Conservation (phyloP, 2,113 vertebrate species). For the Amphilophus citrinellus region DNA sequence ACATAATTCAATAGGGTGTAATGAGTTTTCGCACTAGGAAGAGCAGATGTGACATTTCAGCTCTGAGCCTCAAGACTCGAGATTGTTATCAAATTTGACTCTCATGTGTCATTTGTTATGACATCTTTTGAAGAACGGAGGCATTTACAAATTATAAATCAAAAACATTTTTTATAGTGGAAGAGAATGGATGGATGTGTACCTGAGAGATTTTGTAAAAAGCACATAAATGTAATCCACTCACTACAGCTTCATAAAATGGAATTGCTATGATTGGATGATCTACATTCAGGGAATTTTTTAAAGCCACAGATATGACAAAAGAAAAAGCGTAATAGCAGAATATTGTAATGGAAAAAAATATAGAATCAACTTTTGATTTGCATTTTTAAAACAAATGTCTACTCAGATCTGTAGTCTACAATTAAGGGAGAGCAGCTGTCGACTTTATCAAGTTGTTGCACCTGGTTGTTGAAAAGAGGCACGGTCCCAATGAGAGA, state of each 20-base stretch:
- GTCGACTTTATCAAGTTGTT: background rate
- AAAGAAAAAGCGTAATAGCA: background rate
- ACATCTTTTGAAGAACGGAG: background rate
- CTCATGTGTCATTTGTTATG: background rate
- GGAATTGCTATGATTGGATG: background rate
- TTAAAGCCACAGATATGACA: background rate
- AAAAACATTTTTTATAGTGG: background rate
- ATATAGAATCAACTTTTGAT: background rate
- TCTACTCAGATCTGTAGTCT: background rate
- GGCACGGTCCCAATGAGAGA: background rate
- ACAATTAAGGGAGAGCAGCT: background rate
- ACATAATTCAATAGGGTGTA: background rate
- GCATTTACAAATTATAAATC: background rate
- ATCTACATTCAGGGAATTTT: background rate
- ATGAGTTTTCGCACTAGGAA: background rate
- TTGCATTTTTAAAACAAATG: background rate
- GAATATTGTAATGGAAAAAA: background rate
- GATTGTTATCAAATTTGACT: background rate
- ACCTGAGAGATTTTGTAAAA: accelerated
- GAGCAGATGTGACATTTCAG: background rate
- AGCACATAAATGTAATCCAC: background rate
- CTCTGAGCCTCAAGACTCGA: background rate
- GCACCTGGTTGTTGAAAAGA: background rate
- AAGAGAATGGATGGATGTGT: too few relatives aligned
- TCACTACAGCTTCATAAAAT: background rate